Evolutionary conservation across 2,888 invertebrate genomes (phyloP).

Genomic region (Drosophila hamatofila): DNA sequence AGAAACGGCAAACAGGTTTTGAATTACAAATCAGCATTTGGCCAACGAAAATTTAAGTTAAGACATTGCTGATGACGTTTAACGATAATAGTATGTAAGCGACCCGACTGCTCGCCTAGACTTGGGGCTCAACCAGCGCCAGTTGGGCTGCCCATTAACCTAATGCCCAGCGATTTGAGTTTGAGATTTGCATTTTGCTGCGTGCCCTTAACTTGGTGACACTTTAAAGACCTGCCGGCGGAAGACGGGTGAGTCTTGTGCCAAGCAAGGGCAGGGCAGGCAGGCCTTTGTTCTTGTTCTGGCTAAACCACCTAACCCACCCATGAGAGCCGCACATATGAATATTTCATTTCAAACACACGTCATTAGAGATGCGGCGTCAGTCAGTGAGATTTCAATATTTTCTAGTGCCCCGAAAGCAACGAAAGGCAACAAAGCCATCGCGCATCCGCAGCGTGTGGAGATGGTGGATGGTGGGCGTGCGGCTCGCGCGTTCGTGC

Average conservation of each 20-base stretch:
- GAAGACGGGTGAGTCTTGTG: too few species aligned
- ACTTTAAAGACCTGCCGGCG: conserved; percentile 66
- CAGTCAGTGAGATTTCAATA: conserved; percentile 79
- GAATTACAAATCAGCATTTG: conserved; percentile 76
- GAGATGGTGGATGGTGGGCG: conserved; percentile 7
- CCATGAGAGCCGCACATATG: conserved; percentile 55
- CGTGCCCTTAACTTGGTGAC: conserved; percentile 71
- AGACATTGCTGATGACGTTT: conserved; percentile 80
- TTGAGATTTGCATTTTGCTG: conserved; percentile 63
- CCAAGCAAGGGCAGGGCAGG: too few species aligned
- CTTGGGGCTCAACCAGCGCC: conserved; percentile 39
- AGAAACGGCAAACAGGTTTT: conserved; percentile 67
- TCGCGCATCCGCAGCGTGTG: conserved; percentile 43
- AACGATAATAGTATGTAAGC: conserved; percentile 62
- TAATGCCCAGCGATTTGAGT: conserved; percentile 75
- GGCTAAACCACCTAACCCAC: conserved; percentile 5
- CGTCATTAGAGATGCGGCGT: conserved; percentile 76
- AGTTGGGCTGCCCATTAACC: conserved; percentile 73
- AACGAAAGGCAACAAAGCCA: conserved; percentile 48
- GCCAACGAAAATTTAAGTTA: conserved; percentile 65
- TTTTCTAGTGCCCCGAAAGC: conserved; percentile 69
- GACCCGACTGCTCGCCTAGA: conserved; percentile 11
- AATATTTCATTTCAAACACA: conserved; percentile 80
- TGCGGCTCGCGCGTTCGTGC: conserved; percentile 16
- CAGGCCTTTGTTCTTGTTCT: background rate